Evolutionary conservation across 2,113 vertebrate species (phyloP), one percentile per base, ranked within the genome.

Genomic region (Toxotes jaculatrix): DNA sequence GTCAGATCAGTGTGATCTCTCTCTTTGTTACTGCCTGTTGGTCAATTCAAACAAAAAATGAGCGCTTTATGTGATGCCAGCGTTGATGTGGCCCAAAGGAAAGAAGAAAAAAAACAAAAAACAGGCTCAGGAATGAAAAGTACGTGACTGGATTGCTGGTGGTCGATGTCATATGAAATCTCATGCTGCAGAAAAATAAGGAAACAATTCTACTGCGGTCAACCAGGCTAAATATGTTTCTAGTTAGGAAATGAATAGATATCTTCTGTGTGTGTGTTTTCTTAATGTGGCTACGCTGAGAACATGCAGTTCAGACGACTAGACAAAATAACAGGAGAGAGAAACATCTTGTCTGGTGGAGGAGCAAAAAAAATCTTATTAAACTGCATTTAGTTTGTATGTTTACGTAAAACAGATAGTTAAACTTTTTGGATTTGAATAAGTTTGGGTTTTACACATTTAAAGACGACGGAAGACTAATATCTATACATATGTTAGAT

Each of bases 191-290:
- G 53, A 82, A 1, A 77, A 77, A 62, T 31, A 61, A 47, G 56
- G 78, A 59, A 82, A 57, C 43, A 61, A 59, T 88, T 74, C 69
- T 14, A 77, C n/a, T 78, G 74, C 8, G n/a, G 68, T 63, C 19
- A 38, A 10, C 42, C 61, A 6, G 31, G 61, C 49, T 64, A 60
- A 57, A 34, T 55, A 3, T 80, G 88, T 63, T 85, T 71, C 32
- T 13, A 5, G 5, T 80, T 82, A 34, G 66, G 61, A 61, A 36
- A 55, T 19, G 40, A 70, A 53, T n/a, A 23, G 36, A 45, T 82
- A 53, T 61, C 55, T 51, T 67, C n/a, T 32, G 5, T 40, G 5
- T 40, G 5, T 9, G 5, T 9, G 23, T 12, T 42, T 73, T 55
- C 27, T 36, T 49, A 34, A 80, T 36, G 59, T 31, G 45, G 49